Conservation (phyloP, 2,797 vertebrate species). For the Sardinella longiceps region DNA sequence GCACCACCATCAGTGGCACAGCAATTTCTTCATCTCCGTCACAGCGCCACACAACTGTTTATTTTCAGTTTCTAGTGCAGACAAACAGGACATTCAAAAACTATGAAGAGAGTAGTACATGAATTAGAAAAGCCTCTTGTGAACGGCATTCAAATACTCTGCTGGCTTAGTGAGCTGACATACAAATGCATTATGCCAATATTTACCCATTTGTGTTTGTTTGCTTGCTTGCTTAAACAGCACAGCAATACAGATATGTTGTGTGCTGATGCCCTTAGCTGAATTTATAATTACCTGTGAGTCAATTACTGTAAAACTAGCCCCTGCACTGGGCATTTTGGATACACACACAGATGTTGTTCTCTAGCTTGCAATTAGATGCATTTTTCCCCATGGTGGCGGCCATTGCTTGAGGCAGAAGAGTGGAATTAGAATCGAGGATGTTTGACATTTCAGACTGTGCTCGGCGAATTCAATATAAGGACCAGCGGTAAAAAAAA, state of each 20-base stretch:
- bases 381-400: slow-evolving; percentile 33
- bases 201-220: neutral
- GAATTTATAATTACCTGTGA: slow-evolving; percentile 9
- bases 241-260: neutral
- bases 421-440: slow-evolving; percentile 29
- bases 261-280: neutral
- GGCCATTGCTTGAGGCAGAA: slow-evolving; percentile 31
- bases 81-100: neutral
- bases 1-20: neutral
- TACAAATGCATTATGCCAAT: neutral
- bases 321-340: slow-evolving; percentile 16
- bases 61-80: neutral
- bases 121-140: neutral
- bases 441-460: slow-evolving; percentile 46
- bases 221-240: neutral
- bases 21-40: neutral
- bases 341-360: slow-evolving; percentile 31
- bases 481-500: slow-evolving; percentile 46
- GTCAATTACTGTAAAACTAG: slow-evolving; percentile 22
- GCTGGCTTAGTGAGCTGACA: neutral
- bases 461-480: slow-evolving; percentile 48
- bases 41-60: neutral
- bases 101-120: neutral
- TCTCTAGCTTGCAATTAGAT: slow-evolving; percentile 46
- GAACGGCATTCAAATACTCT: neutral